phyloP scores from a whole-genome alignment of 2,113 vertebrate species.

The Muscicapa adusta region DNA sequence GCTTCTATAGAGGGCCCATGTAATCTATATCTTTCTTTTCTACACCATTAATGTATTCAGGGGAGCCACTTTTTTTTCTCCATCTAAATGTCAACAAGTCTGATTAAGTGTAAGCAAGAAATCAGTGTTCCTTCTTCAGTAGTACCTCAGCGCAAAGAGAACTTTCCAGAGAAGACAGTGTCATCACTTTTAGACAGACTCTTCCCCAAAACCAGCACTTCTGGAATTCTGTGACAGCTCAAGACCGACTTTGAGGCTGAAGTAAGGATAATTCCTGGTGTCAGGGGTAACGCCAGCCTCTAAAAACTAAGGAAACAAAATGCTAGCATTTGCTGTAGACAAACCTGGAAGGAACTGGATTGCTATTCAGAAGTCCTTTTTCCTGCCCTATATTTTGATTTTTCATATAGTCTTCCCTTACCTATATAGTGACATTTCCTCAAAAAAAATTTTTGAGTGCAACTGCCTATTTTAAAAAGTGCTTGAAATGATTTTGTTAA shows the following conservation, averaged over 20 bases:
- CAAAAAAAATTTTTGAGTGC: not conserved
- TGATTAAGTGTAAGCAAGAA: conserved; percentile 59
- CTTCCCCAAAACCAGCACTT: not conserved
- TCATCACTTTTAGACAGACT: conserved; percentile 9
- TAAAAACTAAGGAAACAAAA: not conserved
- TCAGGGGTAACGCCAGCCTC: not conserved
- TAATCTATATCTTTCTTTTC: conserved; percentile 62
- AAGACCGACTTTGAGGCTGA: not conserved
- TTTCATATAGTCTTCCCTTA: not conserved
- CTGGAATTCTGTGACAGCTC: not conserved
- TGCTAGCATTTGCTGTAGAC: not conserved
- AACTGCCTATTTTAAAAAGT: not conserved
- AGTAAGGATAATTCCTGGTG: not conserved
- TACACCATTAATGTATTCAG: conserved; percentile 39
- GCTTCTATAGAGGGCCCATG: not conserved
- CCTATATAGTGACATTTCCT: not conserved
- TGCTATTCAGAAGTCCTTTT: not conserved
- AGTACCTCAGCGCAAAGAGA: not conserved
- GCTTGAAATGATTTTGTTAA: conserved; percentile 9
- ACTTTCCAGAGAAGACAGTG: not conserved
- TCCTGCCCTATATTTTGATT: not conserved
- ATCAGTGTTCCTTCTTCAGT: conserved; percentile 32
- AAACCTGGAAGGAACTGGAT: not conserved
- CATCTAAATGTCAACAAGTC: conserved; percentile 59
- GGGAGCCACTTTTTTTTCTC: not conserved